Evolutionary conservation across 1,140 invertebrate genomes (phyloP).

Genomic region (Acyrthosiphon pisum): DNA sequence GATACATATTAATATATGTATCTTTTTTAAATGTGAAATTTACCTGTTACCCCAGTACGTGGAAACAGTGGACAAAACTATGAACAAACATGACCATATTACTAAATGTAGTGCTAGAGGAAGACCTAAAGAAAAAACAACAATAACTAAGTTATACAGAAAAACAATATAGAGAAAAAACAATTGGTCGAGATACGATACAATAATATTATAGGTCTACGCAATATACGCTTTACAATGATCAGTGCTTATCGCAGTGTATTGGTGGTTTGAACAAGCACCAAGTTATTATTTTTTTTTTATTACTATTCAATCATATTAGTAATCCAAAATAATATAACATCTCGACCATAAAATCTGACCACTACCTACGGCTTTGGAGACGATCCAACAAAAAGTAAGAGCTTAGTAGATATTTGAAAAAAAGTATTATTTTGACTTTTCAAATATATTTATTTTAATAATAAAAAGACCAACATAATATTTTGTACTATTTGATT

Average conservation of each 20-base stretch:
- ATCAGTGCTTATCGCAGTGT: not conserved
- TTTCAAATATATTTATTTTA: not conserved
- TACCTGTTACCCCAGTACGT: constrained; percentile 41
- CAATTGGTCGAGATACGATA: not conserved
- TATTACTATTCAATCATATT: too few species aligned
- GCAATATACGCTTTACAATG: not conserved
- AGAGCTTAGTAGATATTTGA: not conserved
- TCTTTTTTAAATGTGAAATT: not conserved
- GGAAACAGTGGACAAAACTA: constrained; percentile 19
- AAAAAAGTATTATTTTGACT: not conserved
- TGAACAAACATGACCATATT: constrained; percentile 53
- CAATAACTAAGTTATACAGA: not conserved
- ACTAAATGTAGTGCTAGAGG: constrained; percentile 61
- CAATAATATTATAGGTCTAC: not conserved
- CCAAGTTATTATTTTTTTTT: too few species aligned
- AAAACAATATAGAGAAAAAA: not conserved
- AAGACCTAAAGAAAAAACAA: constrained; percentile 60
- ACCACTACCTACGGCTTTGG: not conserved
- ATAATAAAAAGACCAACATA: not conserved
- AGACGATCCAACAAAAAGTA: not conserved
- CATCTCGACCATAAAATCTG: too few species aligned
- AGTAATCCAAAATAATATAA: too few species aligned
- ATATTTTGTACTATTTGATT: not conserved
- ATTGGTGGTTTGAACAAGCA: not conserved
- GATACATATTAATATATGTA: too few species aligned